These are phyloP conservation scores for pig (Sus scrofa) DNA, from an alignment of 2,113 vertebrate species.

Conservation along the genomic window T2T-Sscrofa CM000820.6:136662001-136662500, in stretches of 20 bases:
- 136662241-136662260: background rate
- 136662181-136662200: background rate
- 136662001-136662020: background rate
- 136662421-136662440: too few relatives aligned
- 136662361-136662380: background rate
- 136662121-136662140: background rate
- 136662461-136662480: background rate
- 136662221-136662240: background rate
- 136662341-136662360: background rate
- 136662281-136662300: background rate
- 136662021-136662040: background rate
- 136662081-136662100: background rate
- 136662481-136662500: background rate
- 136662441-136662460: background rate
- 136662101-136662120: background rate
- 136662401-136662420: background rate
- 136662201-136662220: background rate
- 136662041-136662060: background rate
- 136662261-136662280: background rate
- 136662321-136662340: background rate
- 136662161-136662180: background rate
- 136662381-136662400: too few relatives aligned
- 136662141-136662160: background rate
- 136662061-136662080: background rate
- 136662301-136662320: background rate